A percentile compares a stretch with the other conserved stretches of the same genome.
phyloP scores from a whole-genome alignment of 2,797 vertebrate genomes.

The Lagodon rhomboides region DNA sequence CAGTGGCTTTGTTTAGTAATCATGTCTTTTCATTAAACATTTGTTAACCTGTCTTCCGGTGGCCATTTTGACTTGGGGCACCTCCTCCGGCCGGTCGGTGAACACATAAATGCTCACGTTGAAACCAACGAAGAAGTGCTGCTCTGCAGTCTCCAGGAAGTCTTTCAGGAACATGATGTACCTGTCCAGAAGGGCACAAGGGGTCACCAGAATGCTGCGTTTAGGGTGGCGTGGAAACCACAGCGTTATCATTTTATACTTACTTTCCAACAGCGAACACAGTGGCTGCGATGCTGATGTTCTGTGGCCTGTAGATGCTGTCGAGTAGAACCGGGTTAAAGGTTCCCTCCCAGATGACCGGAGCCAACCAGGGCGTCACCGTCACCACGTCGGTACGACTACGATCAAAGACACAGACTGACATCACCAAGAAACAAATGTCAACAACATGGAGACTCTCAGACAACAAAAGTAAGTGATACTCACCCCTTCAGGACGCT shows the following conservation, averaged over 20 bases:
- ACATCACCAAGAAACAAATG: neutral
- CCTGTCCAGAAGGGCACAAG: conserved; percentile 42
- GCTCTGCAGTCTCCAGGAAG: conserved; percentile 72
- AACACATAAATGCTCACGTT: conserved; percentile 70
- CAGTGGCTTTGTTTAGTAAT: neutral
- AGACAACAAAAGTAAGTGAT: neutral
- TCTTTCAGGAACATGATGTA: conserved; percentile 71
- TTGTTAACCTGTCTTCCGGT: conserved; percentile 42
- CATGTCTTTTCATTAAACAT: too few species aligned
- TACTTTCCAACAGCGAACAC: conserved; percentile 79
- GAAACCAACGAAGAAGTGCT: conserved; percentile 75
- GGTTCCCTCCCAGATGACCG: conserved; percentile 72
- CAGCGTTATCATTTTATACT: neutral
- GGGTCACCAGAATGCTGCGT: neutral
- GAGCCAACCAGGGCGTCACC: conserved; percentile 74
- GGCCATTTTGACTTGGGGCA: conserved; percentile 42
- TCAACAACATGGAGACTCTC: neutral
- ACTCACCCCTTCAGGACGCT: conserved; percentile 48
- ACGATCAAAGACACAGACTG: neutral
- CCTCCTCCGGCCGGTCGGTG: conserved; percentile 54
- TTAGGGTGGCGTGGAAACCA: neutral
- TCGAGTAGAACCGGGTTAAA: conserved; percentile 73
- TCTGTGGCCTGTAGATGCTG: conserved; percentile 49
- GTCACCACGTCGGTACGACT: conserved; percentile 67
- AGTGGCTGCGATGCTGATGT: conserved; percentile 63